Percentiles rank a stretch among this genome's conserved stretches.
phyloP scores from a whole-genome alignment of 2,888 invertebrate species.

The Heteromyza rotundicornis region DNA sequence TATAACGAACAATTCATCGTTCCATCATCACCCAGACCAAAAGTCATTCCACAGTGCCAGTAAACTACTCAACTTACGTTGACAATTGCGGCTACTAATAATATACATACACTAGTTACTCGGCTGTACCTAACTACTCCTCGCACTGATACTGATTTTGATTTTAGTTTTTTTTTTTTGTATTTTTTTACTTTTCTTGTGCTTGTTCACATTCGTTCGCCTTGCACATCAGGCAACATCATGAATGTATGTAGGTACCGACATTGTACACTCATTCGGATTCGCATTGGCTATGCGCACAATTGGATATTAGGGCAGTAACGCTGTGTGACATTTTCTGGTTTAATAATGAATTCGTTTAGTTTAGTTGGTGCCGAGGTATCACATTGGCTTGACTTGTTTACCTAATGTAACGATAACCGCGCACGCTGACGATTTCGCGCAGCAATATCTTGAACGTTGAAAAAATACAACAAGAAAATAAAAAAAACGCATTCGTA shows the following conservation, averaged over 20 bases:
- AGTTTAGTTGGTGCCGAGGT: slow-evolving; percentile 12
- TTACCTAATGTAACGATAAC: background rate
- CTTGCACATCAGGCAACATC: slow-evolving; percentile 4
- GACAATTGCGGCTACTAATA: slow-evolving; percentile 30
- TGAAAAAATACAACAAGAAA: no score
- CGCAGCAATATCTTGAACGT: background rate
- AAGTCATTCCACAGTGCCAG: slow-evolving; percentile 23
- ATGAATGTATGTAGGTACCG: no score
- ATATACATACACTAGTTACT: background rate
- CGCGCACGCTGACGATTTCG: background rate
- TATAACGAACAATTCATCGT: no score
- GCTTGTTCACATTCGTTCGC: background rate
- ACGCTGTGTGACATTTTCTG: background rate
- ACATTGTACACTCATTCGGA: no score
- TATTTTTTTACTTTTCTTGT: background rate
- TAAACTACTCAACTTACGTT: slow-evolving; percentile 35
- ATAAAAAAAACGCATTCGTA: background rate
- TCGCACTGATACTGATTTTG: slow-evolving; percentile 1
- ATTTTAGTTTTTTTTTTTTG: slow-evolving; percentile 8
- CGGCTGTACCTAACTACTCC: no score
- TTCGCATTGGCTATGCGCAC: slow-evolving; percentile 3
- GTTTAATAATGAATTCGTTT: background rate
- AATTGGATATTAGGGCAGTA: slow-evolving; percentile 7
- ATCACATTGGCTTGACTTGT: slow-evolving; percentile 16
- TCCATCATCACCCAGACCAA: no score